Percentiles rank a stretch among this genome's conserved stretches.
Evolutionary conservation across 2,113 vertebrate species (phyloP).

Genomic region (Microcebus tavaratra): DNA sequence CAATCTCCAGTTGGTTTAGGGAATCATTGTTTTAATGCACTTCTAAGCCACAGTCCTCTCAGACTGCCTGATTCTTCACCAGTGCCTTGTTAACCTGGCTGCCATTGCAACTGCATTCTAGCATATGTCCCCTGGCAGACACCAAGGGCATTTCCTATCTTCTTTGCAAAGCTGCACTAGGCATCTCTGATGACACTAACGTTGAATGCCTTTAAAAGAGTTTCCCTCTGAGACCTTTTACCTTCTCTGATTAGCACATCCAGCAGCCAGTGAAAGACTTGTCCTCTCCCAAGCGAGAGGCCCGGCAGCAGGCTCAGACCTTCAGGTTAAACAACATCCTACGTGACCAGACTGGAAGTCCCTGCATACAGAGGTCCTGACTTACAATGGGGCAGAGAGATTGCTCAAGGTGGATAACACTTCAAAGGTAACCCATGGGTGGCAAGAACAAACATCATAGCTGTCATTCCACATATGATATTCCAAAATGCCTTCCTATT

Average conservation of each 20-base stretch:
- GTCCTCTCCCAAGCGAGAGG: conserved; percentile 24
- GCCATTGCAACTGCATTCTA: not conserved
- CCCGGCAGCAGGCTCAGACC: conserved; percentile 42
- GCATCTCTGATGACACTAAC: conserved; percentile 57
- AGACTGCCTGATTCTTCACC: not conserved
- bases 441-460: not conserved
- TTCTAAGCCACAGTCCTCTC: conserved; percentile 1
- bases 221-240: conserved; percentile 63
- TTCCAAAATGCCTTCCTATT: conserved; percentile 30
- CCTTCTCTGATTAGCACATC: conserved; percentile 55
- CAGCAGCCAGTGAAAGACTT: conserved; percentile 53
- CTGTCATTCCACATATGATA: not conserved
- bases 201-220: conserved; percentile 44
- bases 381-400: not conserved
- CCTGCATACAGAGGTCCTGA: not conserved
- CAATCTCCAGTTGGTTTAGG: not conserved
- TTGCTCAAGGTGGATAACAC: conserved; percentile 36
- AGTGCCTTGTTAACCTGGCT: conserved; percentile 45
- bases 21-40: not conserved
- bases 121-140: conserved; percentile 38
- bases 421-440: conserved; percentile 29
- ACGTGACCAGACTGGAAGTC: conserved; percentile 21
- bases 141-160: conserved; percentile 60
- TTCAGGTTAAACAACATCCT: conserved; percentile 66
- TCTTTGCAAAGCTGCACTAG: conserved; percentile 39